Evolutionary conservation across 2,888 invertebrate genomes (phyloP).

Genomic region (Ectropis crepuscularia): DNA sequence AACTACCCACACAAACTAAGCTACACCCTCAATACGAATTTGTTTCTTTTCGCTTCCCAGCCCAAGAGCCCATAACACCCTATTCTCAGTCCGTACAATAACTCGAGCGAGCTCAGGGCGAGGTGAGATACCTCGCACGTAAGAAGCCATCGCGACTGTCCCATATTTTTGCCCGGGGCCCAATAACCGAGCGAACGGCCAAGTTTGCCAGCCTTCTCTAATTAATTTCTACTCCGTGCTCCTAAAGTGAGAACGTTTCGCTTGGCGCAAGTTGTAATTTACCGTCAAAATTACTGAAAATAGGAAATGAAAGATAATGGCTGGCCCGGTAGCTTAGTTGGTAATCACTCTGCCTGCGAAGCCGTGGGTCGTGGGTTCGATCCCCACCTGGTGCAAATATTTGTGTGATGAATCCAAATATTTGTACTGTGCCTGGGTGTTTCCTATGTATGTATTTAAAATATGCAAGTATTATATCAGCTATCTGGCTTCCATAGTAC

Average conservation of each 20-base stretch:
- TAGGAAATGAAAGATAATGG: too few species aligned
- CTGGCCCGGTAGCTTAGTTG: too few species aligned
- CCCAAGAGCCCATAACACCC: slow-evolving; percentile 2
- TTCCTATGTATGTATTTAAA: too few species aligned
- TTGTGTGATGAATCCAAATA: too few species aligned
- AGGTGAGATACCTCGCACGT: slow-evolving; percentile 36
- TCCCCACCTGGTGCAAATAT: too few species aligned
- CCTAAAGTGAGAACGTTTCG: slow-evolving; percentile 62
- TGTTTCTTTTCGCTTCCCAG: neutral
- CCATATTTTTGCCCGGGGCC: slow-evolving; percentile 77
- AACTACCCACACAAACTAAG: too few species aligned
- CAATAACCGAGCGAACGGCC: slow-evolving; percentile 73
- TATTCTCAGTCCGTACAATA: slow-evolving; percentile 24
- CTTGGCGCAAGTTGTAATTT: slow-evolving; percentile 43
- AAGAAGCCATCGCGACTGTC: slow-evolving; percentile 59
- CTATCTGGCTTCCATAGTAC: too few species aligned
- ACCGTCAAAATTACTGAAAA: neutral
- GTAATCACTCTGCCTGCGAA: too few species aligned
- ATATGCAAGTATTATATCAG: too few species aligned
- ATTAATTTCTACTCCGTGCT: slow-evolving; percentile 80
- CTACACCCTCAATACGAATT: neutral
- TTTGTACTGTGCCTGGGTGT: too few species aligned
- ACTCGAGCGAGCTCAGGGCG: slow-evolving; percentile 29
- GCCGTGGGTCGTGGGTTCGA: too few species aligned
- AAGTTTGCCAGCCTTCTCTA: slow-evolving; percentile 80